Conservation (phyloP, 2,888 invertebrate genomes). For the Sphaerophoria rueppellii region DNA sequence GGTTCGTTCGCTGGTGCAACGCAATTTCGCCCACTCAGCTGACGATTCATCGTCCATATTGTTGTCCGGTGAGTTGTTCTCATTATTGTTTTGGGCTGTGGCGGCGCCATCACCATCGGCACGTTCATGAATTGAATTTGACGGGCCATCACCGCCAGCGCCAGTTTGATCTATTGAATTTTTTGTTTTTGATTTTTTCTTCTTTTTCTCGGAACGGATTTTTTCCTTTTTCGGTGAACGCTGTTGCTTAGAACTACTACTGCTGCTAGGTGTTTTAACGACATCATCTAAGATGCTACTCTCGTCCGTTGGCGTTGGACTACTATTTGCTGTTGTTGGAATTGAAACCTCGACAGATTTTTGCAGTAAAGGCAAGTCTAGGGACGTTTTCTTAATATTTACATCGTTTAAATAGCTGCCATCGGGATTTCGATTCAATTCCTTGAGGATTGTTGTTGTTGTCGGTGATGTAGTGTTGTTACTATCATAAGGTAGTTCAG, state of each 20-base stretch:
- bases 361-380: conserved; percentile 78
- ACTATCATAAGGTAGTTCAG: conserved; percentile 58
- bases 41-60: conserved; percentile 86
- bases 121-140: conserved; percentile 74
- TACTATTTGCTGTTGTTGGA: conserved; percentile 79
- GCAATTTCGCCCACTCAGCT: conserved; percentile 89
- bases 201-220: conserved; percentile 70
- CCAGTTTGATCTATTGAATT: conserved; percentile 68
- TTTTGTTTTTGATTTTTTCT: conserved; percentile 77
- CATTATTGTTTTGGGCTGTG: conserved; percentile 82
- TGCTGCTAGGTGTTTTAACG: conserved; percentile 66
- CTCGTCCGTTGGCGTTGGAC: conserved; percentile 81
- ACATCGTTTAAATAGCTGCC: conserved; percentile 66
- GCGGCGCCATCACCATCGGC: conserved; percentile 77
- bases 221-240: conserved; percentile 69
- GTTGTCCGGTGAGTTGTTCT: conserved; percentile 79
- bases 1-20: conserved; percentile 94
- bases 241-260: conserved; percentile 66
- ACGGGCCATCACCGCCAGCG: conserved; percentile 41
- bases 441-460: conserved; percentile 35
- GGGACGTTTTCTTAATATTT: conserved; percentile 74
- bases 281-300: conserved; percentile 80
- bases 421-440: conserved; percentile 65
- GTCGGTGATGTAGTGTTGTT: conserved; percentile 9
- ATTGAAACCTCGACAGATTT: conserved; percentile 75